These are phyloP conservation scores for Podabrus alpinus DNA, from an alignment of 2,888 invertebrate species.

Conservation along the genomic window DNA sequence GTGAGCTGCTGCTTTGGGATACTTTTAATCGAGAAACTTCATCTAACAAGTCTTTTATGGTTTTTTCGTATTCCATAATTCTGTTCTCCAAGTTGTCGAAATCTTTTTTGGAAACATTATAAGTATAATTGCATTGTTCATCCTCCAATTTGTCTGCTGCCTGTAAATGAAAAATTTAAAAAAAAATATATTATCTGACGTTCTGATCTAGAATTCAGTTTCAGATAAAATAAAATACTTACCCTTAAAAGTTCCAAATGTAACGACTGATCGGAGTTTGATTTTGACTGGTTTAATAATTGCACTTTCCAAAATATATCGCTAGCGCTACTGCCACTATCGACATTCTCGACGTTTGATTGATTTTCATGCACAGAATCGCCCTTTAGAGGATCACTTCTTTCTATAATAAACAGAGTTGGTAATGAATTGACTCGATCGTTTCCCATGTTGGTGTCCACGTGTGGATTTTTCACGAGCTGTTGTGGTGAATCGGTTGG, in stretches of 20 bases:
- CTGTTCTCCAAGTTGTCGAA: not conserved
- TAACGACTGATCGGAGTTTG: not conserved
- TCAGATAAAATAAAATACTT: not conserved
- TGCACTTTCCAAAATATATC: slow-evolving; percentile 5
- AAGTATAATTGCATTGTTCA: not conserved
- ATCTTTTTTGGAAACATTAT: not conserved
- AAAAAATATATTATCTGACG: too few relatives aligned
- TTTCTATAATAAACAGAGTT: slow-evolving; percentile 10
- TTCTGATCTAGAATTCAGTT: too few relatives aligned
- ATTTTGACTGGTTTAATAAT: not conserved
- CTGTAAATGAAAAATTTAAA: not conserved
- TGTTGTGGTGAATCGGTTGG: not conserved
- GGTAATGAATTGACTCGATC: not conserved
- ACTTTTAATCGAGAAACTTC: not conserved
- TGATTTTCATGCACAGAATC: not conserved
- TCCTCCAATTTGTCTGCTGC: not conserved
- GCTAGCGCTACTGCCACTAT: not conserved
- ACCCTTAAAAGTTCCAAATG: slow-evolving; percentile 8
- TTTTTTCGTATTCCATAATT: not conserved
- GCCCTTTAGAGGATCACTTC: not conserved
- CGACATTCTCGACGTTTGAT: not conserved
- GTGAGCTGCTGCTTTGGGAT: not conserved
- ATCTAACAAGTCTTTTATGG: not conserved
- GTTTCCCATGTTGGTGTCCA: not conserved
- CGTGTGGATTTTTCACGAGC: not conserved